Evolutionary conservation across 1,140 invertebrate genomes (phyloP).

Genomic region (Drosophila ogumai): DNA sequence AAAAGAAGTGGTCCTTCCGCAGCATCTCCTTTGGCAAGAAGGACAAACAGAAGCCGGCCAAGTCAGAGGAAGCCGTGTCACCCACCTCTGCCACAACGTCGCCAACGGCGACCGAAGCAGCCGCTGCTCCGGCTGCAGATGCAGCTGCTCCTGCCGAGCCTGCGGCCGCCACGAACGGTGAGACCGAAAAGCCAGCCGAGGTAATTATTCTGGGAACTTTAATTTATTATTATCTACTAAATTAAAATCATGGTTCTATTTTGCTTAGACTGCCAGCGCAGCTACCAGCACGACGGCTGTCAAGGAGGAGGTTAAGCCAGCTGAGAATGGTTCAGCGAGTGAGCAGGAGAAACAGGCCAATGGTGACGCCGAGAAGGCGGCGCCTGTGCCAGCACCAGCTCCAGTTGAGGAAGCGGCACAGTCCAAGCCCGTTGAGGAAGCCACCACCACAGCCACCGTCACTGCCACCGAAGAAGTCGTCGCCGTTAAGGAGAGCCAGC

Average conservation of each 20-base stretch:
- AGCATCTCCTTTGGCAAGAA: constrained; percentile 93
- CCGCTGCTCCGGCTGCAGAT: constrained; percentile 44
- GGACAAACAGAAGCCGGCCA: constrained; percentile 92
- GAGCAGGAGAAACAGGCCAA: constrained; percentile 65
- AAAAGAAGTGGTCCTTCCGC: constrained; percentile 95
- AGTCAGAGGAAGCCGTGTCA: constrained; percentile 85
- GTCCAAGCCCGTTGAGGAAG: constrained; percentile 38
- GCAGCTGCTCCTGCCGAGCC: constrained; percentile 45
- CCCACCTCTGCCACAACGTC: constrained; percentile 54
- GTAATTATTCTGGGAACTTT: constrained; percentile 19
- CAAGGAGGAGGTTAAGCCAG: constrained; percentile 56
- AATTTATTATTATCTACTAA: neutral
- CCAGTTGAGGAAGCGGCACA: constrained; percentile 49
- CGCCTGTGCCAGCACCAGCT: constrained; percentile 35
- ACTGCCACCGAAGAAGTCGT: constrained; percentile 46
- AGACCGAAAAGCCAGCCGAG: constrained; percentile 60
- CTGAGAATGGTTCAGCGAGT: constrained; percentile 71
- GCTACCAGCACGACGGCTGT: constrained; percentile 39
- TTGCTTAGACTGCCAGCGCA: constrained; percentile 23
- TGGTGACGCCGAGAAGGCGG: constrained; percentile 58
- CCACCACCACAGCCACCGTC: constrained; percentile 42
- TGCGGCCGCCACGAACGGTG: constrained; percentile 65
- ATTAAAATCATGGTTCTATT: neutral
- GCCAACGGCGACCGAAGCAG: constrained; percentile 42
- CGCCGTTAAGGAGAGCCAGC: constrained; percentile 40